Evolutionary conservation across 2,113 vertebrate species (phyloP).

Genomic region (Pterocles burchelli): DNA sequence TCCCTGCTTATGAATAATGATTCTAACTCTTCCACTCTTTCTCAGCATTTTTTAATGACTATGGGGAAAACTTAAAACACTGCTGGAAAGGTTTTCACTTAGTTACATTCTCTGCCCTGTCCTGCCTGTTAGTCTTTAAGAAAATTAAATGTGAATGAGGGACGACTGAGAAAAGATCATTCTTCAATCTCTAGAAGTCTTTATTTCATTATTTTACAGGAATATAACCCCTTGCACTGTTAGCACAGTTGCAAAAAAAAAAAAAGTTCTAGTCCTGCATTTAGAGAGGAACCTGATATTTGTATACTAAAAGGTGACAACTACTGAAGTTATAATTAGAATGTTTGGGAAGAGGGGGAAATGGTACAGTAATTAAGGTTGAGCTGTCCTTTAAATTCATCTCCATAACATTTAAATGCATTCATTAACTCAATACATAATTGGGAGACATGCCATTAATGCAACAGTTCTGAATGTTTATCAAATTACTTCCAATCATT

Average conservation of each 20-base stretch:
- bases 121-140: background rate
- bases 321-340: conserved; percentile 65
- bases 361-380: conserved; percentile 67
- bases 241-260: background rate
- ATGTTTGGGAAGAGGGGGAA: conserved; percentile 19
- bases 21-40: background rate
- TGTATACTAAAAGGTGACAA: conserved; percentile 44
- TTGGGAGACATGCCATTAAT: conserved; percentile 72
- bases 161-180: background rate
- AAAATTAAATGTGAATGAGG: background rate
- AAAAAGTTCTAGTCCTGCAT: background rate
- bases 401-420: conserved; percentile 66
- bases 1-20: background rate
- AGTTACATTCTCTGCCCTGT: background rate
- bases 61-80: background rate
- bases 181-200: background rate
- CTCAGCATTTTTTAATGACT: background rate
- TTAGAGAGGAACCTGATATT: conserved; percentile 35
- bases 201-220: background rate
- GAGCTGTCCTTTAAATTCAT: conserved; percentile 73
- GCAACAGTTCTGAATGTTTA: conserved; percentile 71
- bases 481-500: conserved; percentile 73
- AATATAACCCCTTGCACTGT: background rate
- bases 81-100: background rate
- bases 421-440: conserved; percentile 76